A percentile compares a stretch with the other conserved stretches of the same genome.
Evolutionary conservation across 2,888 invertebrate species (phyloP).

Genomic region (Tortrix viridana): DNA sequence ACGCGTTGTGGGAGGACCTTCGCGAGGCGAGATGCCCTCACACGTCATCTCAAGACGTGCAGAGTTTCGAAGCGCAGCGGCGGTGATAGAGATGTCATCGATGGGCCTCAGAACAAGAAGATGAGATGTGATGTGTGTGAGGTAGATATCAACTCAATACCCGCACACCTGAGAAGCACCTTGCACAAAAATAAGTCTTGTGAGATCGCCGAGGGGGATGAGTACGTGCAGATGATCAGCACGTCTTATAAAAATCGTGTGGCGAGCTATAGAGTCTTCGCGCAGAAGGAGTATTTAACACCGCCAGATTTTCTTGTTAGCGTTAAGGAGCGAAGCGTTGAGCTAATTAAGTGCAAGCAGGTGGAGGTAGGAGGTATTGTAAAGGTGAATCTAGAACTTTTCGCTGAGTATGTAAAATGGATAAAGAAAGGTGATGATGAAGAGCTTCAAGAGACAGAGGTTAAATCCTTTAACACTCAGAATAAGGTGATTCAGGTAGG

Average conservation of each 20-base stretch:
- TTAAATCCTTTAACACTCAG: conserved; percentile 12
- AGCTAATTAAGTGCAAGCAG: background rate
- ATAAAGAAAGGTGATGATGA: background rate
- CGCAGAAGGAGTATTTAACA: background rate
- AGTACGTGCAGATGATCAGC: background rate
- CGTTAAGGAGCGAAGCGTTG: background rate
- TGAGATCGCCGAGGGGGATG: background rate
- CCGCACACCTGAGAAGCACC: background rate
- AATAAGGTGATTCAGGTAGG: background rate
- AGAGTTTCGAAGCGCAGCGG: no score
- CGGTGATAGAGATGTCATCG: no score
- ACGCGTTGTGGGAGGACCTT: no score
- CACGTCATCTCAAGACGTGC: no score
- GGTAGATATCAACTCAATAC: no score
- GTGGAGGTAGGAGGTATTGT: background rate
- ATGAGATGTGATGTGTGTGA: no score
- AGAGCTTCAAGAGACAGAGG: no score
- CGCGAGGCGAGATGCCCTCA: no score
- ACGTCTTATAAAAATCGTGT: background rate
- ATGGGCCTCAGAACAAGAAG: no score
- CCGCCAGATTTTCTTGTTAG: conserved; percentile 2
- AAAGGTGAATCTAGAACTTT: conserved; percentile 9
- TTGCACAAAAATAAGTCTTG: background rate
- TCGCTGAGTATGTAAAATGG: conserved; percentile 4
- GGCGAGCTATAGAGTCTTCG: background rate